Evolutionary conservation across 2,888 invertebrate species (phyloP).

Genomic region (Mactromeris polynyma): DNA sequence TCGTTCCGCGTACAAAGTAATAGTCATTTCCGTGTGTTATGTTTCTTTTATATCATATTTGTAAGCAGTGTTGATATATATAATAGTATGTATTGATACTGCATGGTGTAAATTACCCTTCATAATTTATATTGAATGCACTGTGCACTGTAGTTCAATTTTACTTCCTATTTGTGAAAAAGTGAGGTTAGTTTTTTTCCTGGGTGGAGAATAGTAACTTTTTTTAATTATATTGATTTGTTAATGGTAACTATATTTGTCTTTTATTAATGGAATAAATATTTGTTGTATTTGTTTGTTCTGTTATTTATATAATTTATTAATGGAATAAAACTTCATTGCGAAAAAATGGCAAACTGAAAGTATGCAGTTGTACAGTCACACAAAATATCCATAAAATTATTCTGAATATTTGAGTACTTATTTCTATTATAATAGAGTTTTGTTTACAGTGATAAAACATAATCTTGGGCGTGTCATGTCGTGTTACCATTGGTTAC

Average conservation of each 20-base stretch:
- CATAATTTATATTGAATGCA: slow-evolving; percentile 71
- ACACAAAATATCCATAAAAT: too few relatives aligned
- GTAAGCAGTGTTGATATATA: slow-evolving; percentile 17
- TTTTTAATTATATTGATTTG: slow-evolving; percentile 42
- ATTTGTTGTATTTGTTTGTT: not conserved
- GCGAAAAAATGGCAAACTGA: too few relatives aligned
- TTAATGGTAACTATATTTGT: slow-evolving; percentile 35
- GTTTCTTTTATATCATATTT: not conserved
- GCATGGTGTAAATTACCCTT: slow-evolving; percentile 50
- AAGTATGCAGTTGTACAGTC: too few relatives aligned
- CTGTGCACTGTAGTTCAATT: slow-evolving; percentile 71
- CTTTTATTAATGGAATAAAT: slow-evolving; percentile 35
- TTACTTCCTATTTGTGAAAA: slow-evolving; percentile 70
- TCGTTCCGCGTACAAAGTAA: not conserved
- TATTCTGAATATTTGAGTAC: too few relatives aligned
- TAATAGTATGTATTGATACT: slow-evolving; percentile 3
- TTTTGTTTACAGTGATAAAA: too few relatives aligned
- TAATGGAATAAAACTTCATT: too few relatives aligned
- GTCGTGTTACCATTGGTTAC: too few relatives aligned
- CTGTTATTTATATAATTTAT: too few relatives aligned
- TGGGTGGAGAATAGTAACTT: slow-evolving; percentile 72
- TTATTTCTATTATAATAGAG: too few relatives aligned
- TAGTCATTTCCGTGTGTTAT: not conserved
- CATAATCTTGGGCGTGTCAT: too few relatives aligned
- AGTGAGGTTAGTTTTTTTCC: slow-evolving; percentile 82